Percentiles rank a stretch among this genome's conserved stretches.
Evolutionary conservation across 2,888 invertebrate species (phyloP).

Genomic region (Amphipoea lucens): DNA sequence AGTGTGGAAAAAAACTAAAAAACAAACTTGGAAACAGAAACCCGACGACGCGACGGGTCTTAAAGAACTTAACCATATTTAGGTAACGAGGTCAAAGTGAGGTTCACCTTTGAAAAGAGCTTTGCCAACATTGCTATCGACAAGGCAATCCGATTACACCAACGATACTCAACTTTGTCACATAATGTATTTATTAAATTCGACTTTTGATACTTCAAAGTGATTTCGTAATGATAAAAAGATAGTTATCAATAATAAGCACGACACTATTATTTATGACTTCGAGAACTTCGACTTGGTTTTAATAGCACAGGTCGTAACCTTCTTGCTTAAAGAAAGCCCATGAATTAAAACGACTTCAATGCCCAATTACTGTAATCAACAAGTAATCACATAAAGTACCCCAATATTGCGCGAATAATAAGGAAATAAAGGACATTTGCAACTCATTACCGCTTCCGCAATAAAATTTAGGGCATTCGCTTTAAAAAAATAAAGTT

Average conservation of each 20-base stretch:
- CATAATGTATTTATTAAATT: slow-evolving; percentile 66
- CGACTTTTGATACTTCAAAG: slow-evolving; percentile 55
- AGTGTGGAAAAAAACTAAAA: slow-evolving; percentile 50
- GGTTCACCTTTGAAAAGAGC: slow-evolving; percentile 79
- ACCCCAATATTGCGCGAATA: not conserved
- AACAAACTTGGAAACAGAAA: slow-evolving; percentile 64
- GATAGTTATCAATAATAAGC: slow-evolving; percentile 39
- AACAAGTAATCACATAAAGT: slow-evolving; percentile 12
- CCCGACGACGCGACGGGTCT: slow-evolving; percentile 76
- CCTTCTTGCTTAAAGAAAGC: not conserved
- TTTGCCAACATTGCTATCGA: slow-evolving; percentile 67
- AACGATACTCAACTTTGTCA: slow-evolving; percentile 73
- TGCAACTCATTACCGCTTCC: slow-evolving; percentile 33
- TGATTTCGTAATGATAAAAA: slow-evolving; percentile 38
- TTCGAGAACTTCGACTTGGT: not conserved
- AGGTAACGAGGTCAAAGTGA: slow-evolving; percentile 84
- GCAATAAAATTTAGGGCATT: slow-evolving; percentile 21
- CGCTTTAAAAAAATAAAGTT: slow-evolving; percentile 9
- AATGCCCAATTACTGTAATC: slow-evolving; percentile 11
- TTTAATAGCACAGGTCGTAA: slow-evolving; percentile 7
- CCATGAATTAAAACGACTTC: not conserved
- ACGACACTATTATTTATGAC: slow-evolving; percentile 42
- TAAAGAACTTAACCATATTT: slow-evolving; percentile 86
- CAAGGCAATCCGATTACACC: slow-evolving; percentile 83
- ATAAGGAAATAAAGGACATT: slow-evolving; percentile 26